phyloP scores from a whole-genome alignment of 2,113 vertebrate species.

The Menidia beryllina region DNA sequence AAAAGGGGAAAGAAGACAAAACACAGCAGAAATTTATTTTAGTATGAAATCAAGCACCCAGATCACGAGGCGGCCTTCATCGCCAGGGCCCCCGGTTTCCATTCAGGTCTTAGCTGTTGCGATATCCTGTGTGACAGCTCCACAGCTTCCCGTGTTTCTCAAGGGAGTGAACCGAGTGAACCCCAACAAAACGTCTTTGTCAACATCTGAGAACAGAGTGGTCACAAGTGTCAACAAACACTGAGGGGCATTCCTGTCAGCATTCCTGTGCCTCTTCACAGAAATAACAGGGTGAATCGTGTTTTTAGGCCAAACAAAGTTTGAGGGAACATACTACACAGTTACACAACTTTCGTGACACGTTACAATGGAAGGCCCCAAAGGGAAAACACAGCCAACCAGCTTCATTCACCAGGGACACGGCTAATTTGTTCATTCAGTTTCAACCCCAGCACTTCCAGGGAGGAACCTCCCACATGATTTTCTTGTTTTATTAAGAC shows the following conservation, averaged over 20 bases:
- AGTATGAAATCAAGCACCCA: constrained; percentile 75
- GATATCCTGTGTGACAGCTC: constrained; percentile 71
- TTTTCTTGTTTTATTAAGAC: constrained; percentile 29
- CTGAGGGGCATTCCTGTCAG: constrained; percentile 72
- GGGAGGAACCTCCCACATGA: constrained; percentile 26
- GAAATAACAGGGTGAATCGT: constrained; percentile 55
- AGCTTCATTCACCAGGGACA: constrained; percentile 41
- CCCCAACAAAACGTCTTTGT: constrained; percentile 81
- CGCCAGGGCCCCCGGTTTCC: constrained; percentile 56
- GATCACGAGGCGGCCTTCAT: constrained; percentile 70
- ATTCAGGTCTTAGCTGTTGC: constrained; percentile 64
- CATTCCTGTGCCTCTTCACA: constrained; percentile 73
- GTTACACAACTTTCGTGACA: constrained; percentile 17
- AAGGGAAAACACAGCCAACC: constrained; percentile 32
- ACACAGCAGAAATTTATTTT: constrained; percentile 69
- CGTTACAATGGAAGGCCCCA: constrained; percentile 39
- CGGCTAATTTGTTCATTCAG: constrained; percentile 65
- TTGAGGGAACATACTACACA: constrained; percentile 6
- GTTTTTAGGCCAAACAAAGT: constrained; percentile 42
- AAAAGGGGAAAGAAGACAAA: constrained; percentile 34
- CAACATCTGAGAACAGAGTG: constrained; percentile 69
- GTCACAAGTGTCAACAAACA: constrained; percentile 76
- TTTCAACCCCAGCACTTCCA: constrained; percentile 10
- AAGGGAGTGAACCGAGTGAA: constrained; percentile 73
- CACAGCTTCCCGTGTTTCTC: constrained; percentile 55